Conservation (phyloP, 2,113 vertebrate species). For the Pipra filicauda region DNA sequence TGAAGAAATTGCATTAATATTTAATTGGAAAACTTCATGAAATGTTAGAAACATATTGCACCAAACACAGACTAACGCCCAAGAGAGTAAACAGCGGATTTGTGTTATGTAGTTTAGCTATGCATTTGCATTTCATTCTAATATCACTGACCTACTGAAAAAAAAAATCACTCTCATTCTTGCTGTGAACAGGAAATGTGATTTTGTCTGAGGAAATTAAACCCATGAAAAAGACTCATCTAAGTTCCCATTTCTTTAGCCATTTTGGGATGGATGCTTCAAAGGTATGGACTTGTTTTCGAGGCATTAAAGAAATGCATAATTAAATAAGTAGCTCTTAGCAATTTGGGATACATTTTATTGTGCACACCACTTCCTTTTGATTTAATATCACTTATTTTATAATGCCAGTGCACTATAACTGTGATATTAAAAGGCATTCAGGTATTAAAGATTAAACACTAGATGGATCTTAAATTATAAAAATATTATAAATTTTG, state of each 20-base stretch:
- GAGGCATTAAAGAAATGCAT: slow-evolving; percentile 47
- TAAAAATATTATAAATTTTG: slow-evolving; percentile 13
- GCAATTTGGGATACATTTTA: slow-evolving; percentile 14
- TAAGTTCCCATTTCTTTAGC: slow-evolving; percentile 15
- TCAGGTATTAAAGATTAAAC: slow-evolving; percentile 35
- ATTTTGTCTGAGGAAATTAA: slow-evolving; percentile 45
- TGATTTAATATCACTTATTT: slow-evolving; percentile 31
- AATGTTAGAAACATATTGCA: slow-evolving; percentile 73
- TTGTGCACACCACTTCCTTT: not conserved
- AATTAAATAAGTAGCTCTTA: slow-evolving; percentile 59
- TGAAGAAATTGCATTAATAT: slow-evolving; percentile 72
- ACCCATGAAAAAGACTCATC: not conserved
- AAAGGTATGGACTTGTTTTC: slow-evolving; percentile 32
- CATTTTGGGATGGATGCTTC: slow-evolving; percentile 16
- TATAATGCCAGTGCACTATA: not conserved
- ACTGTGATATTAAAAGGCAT: slow-evolving; percentile 40
- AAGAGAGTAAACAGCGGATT: slow-evolving; percentile 59
- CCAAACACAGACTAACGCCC: slow-evolving; percentile 59
- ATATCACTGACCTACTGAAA: slow-evolving; percentile 68
- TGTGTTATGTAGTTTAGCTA: slow-evolving; percentile 38
- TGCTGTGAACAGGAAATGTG: not conserved
- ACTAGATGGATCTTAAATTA: slow-evolving; percentile 29
- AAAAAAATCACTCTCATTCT: slow-evolving; percentile 10
- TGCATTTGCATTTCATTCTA: slow-evolving; percentile 71
- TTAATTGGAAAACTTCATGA: slow-evolving; percentile 72